These are phyloP conservation scores for Protaetia brevitarsis DNA, from an alignment of 1,140 invertebrate species.

Conservation along the genomic window DNA sequence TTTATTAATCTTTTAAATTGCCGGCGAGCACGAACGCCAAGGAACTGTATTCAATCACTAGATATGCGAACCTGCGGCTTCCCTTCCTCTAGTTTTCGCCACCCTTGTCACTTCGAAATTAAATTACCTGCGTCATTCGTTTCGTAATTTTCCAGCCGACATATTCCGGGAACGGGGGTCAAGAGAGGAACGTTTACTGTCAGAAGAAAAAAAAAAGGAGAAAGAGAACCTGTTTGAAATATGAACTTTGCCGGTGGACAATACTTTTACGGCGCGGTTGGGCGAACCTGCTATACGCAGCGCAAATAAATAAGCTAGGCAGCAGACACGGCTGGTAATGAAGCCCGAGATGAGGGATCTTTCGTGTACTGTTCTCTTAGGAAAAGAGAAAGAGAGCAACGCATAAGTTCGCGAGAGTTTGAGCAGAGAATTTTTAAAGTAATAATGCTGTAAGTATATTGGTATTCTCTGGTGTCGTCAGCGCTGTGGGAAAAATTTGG, in stretches of 20 bases:
- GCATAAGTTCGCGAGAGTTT: not conserved
- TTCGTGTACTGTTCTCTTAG: not conserved
- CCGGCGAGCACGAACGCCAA: no score
- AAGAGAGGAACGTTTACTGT: not conserved
- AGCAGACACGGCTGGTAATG: not conserved
- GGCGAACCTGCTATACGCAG: not conserved
- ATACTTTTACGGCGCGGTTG: not conserved
- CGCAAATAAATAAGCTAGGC: constrained; percentile 1
- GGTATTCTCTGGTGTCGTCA: no score
- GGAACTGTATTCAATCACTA: no score
- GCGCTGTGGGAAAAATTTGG: no score
- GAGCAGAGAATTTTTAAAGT: no score
- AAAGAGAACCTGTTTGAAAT: constrained; percentile 13
- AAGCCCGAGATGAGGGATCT: constrained; percentile 7
- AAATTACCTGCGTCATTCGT: constrained; percentile 14
- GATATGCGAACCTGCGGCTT: not conserved
- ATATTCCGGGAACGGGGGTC: not conserved
- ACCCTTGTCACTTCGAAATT: constrained; percentile 3
- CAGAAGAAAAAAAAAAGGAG: no score
- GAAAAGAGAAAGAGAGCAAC: not conserved
- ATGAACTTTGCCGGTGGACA: not conserved
- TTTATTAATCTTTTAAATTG: no score
- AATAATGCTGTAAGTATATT: no score
- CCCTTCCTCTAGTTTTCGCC: not conserved
- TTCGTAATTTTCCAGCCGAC: not conserved